These are phyloP conservation scores for Penaeus indicus DNA, from an alignment of 1,140 invertebrate species.

Conservation along the genomic window DNA sequence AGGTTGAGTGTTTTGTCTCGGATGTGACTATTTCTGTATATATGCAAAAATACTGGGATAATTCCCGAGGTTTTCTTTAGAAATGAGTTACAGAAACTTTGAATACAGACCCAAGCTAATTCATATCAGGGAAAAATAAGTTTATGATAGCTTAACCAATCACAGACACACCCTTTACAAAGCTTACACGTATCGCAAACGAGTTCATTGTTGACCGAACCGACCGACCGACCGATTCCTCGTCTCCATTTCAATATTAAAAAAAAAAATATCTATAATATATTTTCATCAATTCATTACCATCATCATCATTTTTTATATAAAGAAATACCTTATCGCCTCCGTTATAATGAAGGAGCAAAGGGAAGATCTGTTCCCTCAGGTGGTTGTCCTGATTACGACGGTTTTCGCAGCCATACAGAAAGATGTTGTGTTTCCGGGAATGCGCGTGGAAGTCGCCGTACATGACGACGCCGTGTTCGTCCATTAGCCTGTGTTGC, in stretches of 20 bases:
- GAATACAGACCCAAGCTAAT: no score
- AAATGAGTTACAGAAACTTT: no score
- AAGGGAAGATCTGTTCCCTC: conserved; percentile 66
- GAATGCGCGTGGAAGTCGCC: conserved; percentile 97
- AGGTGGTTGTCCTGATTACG: conserved; percentile 78
- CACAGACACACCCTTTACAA: no score
- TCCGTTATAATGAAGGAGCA: conserved; percentile 66
- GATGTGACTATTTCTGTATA: neutral
- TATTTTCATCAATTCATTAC: neutral
- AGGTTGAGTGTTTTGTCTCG: no score
- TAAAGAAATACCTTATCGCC: conserved; percentile 61
- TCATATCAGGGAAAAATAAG: no score
- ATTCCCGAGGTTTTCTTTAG: no score
- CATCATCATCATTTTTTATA: neutral
- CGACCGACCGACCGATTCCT: no score
- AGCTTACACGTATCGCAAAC: no score
- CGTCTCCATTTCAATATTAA: no score
- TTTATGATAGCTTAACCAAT: no score
- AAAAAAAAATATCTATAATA: neutral
- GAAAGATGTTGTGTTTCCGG: conserved; percentile 93
- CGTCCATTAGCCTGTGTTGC: conserved; percentile 82
- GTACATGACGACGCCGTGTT: conserved; percentile 92
- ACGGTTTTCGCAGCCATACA: conserved; percentile 95
- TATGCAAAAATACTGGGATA: no score
- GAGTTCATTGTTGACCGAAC: no score